These are phyloP conservation scores for Nesometra sesokonis DNA, from an alignment of 35 echinoderm and acorn worm species.

Conservation along the genomic window DNA sequence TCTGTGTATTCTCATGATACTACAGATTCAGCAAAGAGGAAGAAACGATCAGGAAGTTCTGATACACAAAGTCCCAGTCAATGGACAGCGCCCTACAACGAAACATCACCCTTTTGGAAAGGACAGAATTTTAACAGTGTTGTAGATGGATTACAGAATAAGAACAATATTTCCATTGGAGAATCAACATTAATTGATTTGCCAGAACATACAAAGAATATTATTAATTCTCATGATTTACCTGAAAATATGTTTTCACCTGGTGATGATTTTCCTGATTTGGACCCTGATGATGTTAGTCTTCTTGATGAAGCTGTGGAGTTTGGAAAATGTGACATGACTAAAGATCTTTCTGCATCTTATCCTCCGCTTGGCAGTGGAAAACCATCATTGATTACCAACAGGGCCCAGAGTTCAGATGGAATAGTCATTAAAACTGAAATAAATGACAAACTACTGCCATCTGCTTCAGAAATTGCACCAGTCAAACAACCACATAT, in stretches of 20 bases:
- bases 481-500: neutral
- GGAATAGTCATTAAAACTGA: neutral
- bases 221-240: neutral
- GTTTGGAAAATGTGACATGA: neutral
- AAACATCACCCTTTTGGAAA: neutral
- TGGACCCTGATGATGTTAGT: neutral
- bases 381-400: neutral
- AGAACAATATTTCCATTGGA: neutral
- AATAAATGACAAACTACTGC: neutral
- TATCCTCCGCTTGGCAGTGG: neutral
- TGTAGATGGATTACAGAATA: neutral
- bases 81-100: neutral
- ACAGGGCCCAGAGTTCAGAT: neutral
- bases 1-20: neutral
- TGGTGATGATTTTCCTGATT: neutral
- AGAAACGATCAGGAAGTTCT: neutral
- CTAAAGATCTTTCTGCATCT: neutral
- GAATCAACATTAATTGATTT: neutral
- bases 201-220: neutral
- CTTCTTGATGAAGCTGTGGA: neutral
- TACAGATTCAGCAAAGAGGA: neutral
- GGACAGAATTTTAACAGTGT: neutral
- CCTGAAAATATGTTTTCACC: neutral
- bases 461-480: neutral
- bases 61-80: neutral